These are phyloP conservation scores for Apis florea DNA, from an alignment of 1,140 invertebrate species.

Conservation along the genomic window DNA sequence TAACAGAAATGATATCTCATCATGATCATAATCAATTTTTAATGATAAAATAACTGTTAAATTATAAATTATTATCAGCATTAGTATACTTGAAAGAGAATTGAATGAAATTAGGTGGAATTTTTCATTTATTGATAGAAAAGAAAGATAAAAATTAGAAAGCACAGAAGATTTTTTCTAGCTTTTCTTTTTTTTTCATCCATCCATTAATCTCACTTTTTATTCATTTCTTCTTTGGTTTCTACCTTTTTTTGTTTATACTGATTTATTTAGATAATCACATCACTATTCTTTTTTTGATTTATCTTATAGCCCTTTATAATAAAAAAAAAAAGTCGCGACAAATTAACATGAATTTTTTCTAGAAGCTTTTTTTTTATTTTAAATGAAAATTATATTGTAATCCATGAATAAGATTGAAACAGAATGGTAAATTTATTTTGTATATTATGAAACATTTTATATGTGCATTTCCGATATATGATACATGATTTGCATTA, in stretches of 20 bases:
- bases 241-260: slow-evolving; percentile 25
- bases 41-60: slow-evolving; percentile 19
- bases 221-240: slow-evolving; percentile 7
- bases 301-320: slow-evolving; percentile 13
- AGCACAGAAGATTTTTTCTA: background rate
- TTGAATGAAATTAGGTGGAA: slow-evolving; percentile 19
- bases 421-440: slow-evolving; percentile 11
- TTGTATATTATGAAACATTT: background rate
- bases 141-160: background rate
- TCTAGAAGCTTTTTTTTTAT: background rate
- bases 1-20: background rate
- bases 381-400: background rate
- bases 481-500: background rate
- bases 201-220: background rate
- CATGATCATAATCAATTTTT: background rate
- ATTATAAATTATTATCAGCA: slow-evolving; percentile 39
- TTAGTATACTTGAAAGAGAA: slow-evolving; percentile 7
- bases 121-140: slow-evolving; percentile 34
- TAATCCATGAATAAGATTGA: background rate
- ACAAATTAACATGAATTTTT: slow-evolving; percentile 3
- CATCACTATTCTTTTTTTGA: slow-evolving; percentile 14
- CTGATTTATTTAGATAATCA: slow-evolving; percentile 44
- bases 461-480: background rate
- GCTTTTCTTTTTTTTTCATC: background rate
- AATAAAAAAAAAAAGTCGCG: background rate